Evolutionary conservation across 2,888 invertebrate genomes (phyloP), one percentile per base, ranked within the genome.

Genomic region (Furcula furcula): DNA sequence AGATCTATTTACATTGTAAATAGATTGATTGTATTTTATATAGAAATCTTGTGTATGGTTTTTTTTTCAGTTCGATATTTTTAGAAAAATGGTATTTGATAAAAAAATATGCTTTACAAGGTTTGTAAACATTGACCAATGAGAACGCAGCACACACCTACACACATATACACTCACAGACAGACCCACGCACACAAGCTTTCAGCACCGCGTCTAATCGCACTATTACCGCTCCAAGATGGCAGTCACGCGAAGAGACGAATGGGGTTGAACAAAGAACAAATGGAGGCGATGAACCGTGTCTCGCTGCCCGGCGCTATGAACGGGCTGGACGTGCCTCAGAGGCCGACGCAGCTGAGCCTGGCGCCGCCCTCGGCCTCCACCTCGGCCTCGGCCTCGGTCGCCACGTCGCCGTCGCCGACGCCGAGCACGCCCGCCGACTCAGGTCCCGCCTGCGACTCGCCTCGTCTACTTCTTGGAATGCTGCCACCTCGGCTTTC

Each of bases 181-280:
- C 50, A 46, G 44, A 55, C 40, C 40, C 50, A 40, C 50, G 57
- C 65, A 68, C 58, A n/a, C n/a, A n/a, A 52, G 70, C 67, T 66
- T 64, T 48, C 38, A 60, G 72, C 75, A 75, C 72, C 60, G 68
- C 67, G 64, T 75, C 75, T 84, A 86, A 86, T 79, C 64, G 80
- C 79, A 82, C 76, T 76, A 66, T 82, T 81, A 61, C 60, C 80
- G 76, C 80, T 69, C 78, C 75, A 89, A 89, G 89, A 89, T 89
- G 89, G 89, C 89, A 88, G 89, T 84, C 87, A 89, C 86, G 83
- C 86, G 88, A 89, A 88, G 83, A 75, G 88, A 81, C 87, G 89
- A 68, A 87, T 88, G 84, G 89, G 89, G 74, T 88, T 89, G 80
- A 89, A 88, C 82, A 82, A 87, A 72, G 89, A 89, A 71, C 86